phyloP scores from a whole-genome alignment of 2,113 vertebrate genomes.

The Motacilla alba region DNA sequence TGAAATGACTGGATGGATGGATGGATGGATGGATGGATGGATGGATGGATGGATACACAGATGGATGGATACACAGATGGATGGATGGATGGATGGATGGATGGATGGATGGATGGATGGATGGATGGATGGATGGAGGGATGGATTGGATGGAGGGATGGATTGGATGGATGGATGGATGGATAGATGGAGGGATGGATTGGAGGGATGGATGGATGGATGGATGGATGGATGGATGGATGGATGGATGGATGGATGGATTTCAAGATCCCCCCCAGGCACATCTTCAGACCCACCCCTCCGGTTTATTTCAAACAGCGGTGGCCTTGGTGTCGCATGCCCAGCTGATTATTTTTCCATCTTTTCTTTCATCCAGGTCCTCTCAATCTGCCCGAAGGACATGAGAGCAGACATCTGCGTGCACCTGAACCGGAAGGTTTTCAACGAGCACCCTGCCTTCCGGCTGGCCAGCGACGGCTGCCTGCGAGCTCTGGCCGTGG shows the following conservation, averaged over 20 bases:
- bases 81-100: neutral
- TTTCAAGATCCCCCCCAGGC: neutral
- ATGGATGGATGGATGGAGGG: neutral
- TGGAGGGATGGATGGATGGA: too few species aligned
- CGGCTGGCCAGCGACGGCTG: conserved; percentile 94
- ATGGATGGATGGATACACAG: too few species aligned
- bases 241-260: neutral
- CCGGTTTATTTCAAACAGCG: fast-evolving
- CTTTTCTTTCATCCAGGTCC: conserved; percentile 75
- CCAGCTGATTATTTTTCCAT: neutral
- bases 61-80: too few species aligned
- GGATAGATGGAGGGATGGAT: neutral
- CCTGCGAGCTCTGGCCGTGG: conserved; percentile 90
- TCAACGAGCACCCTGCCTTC: conserved; percentile 96
- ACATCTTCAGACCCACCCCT: neutral
- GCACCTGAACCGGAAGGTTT: conserved; percentile 95
- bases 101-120: neutral
- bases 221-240: too few species aligned
- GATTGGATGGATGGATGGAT: neutral
- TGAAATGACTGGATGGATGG: neutral
- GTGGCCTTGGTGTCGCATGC: neutral
- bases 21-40: neutral
- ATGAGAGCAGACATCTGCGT: conserved; percentile 98
- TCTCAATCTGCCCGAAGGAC: conserved; percentile 97
- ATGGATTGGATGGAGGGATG: neutral